These are phyloP conservation scores for Emydura subglobosa DNA, from an alignment of 2,113 vertebrate genomes.

Conservation along the genomic window DNA sequence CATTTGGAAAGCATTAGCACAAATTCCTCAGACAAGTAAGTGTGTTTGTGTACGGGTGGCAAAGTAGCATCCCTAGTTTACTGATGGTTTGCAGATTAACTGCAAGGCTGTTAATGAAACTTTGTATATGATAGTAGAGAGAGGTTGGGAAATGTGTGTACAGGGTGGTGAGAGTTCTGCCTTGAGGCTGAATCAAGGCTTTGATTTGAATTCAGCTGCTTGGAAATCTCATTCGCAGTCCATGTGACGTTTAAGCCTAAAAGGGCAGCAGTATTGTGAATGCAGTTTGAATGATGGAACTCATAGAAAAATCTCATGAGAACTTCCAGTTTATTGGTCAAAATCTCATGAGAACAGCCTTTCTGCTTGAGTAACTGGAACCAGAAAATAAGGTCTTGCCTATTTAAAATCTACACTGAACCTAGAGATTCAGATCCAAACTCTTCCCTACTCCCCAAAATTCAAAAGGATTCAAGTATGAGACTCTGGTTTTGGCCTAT, in stretches of 20 bases:
- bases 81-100: conserved; percentile 20
- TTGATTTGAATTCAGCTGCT: neutral
- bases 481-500: neutral
- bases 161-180: neutral
- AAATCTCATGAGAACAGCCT: too few relatives aligned
- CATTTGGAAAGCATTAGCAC: neutral
- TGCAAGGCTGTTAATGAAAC: neutral
- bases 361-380: neutral
- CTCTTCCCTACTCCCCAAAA: fast-evolving
- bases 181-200: neutral
- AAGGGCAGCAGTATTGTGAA: neutral
- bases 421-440: neutral
- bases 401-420: neutral
- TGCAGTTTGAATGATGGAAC: neutral
- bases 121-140: conserved; percentile 26
- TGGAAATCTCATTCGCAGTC: neutral
- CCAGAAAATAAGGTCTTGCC: neutral
- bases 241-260: neutral
- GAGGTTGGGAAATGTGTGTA: neutral
- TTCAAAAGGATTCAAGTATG: neutral
- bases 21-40: neutral
- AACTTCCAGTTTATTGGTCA: fast-evolving
- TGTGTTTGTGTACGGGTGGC: neutral
- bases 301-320: neutral
- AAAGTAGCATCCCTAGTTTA: neutral